Conservation (phyloP, 37 sponge, comb jelly and placozoan species). For the Chondrosia reniformis region DNA sequence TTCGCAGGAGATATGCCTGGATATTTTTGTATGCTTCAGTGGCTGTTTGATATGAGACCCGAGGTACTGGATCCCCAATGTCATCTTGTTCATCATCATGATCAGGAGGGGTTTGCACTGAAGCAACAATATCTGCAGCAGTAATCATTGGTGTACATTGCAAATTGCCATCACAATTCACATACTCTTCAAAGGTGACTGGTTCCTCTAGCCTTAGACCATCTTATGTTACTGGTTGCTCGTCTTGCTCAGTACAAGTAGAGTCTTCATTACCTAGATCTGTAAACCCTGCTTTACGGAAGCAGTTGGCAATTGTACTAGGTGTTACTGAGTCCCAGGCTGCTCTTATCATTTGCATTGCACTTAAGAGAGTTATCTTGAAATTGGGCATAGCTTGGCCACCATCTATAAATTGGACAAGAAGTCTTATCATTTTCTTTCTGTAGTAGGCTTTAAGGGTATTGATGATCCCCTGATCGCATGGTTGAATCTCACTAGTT, state of each 20-base stretch:
- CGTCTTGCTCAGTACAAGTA: background rate
- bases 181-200: background rate
- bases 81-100: background rate
- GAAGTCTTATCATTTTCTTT: background rate
- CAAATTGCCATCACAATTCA: background rate
- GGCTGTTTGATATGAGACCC: background rate
- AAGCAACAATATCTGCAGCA: background rate
- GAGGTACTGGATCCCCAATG: background rate
- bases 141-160: background rate
- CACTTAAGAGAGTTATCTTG: conserved; percentile 8
- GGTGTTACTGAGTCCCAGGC: conserved; percentile 8
- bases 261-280: background rate
- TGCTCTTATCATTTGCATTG: background rate
- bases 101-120: background rate
- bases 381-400: background rate
- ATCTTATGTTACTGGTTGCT: background rate
- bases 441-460: conserved; percentile 6
- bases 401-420: background rate
- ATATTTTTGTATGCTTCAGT: background rate
- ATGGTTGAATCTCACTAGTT: conserved; percentile 22
- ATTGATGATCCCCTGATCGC: too few relatives aligned
- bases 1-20: too few relatives aligned
- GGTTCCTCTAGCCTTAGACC: background rate
- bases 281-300: conserved; percentile 18
- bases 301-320: conserved; percentile 16